phyloP scores from a whole-genome alignment of 2,797 vertebrate genomes.

The Chaunax sp. region DNA sequence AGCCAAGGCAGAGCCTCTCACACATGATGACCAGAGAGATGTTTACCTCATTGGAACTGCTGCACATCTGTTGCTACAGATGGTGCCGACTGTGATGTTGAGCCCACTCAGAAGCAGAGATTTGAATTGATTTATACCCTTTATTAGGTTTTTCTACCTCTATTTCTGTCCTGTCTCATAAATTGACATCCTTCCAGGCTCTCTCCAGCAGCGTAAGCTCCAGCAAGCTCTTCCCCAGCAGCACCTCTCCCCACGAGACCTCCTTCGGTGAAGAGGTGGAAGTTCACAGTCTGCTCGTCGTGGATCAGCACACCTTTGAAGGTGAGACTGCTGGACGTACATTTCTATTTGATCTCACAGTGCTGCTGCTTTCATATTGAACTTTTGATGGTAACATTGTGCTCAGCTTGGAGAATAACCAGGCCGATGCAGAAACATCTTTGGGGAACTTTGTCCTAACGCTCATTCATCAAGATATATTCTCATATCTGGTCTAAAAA shows the following conservation, averaged over 20 bases:
- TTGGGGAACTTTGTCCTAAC: background rate
- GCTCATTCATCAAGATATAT: background rate
- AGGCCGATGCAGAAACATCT: conserved; percentile 1
- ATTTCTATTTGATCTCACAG: conserved; percentile 47
- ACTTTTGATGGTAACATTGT: conserved; percentile 22
- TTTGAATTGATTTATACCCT: conserved; percentile 22
- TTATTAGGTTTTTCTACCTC: conserved; percentile 30
- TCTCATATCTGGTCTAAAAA: conserved; percentile 3
- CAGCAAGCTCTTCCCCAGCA: conserved; percentile 99
- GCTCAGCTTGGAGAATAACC: conserved; percentile 11
- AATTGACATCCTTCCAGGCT: conserved; percentile 82
- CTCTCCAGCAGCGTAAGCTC: conserved; percentile 97
- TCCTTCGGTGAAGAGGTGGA: conserved; percentile 98
- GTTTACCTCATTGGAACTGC: conserved; percentile 58
- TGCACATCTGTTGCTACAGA: conserved; percentile 63
- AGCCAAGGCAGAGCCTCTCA: conserved; percentile 20
- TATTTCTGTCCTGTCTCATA: conserved; percentile 26
- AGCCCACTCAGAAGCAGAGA: conserved; percentile 29
- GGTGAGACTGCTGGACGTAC: conserved; percentile 79
- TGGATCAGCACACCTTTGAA: conserved; percentile 99
- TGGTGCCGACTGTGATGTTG: conserved; percentile 30
- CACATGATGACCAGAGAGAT: conserved; percentile 40
- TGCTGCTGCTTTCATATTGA: conserved; percentile 18
- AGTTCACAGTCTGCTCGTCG: conserved; percentile 97
- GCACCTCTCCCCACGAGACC: conserved; percentile 95